Percentiles rank a stretch among this genome's conserved stretches.
Evolutionary conservation across 2,113 vertebrate species (phyloP).

Genomic region (Dasyprocta punctata): DNA sequence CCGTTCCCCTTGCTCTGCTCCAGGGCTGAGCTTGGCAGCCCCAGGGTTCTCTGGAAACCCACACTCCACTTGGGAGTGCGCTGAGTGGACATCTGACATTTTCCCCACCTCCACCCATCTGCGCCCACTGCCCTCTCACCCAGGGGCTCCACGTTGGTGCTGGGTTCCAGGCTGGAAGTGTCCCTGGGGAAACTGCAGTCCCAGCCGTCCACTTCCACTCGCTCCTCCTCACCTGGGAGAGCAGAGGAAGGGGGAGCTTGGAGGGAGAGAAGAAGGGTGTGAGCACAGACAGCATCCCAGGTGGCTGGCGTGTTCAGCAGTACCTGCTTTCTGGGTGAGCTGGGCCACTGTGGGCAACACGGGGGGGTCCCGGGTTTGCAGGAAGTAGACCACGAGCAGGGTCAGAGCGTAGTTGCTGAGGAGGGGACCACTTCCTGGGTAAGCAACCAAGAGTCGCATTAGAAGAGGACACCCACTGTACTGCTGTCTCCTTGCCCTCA

Average conservation of each 20-base stretch:
- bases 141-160: constrained; percentile 89
- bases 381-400: constrained; percentile 92
- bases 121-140: constrained; percentile 85
- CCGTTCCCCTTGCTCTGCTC: not conserved
- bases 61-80: not conserved
- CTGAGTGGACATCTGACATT: too few relatives aligned
- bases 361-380: constrained; percentile 92
- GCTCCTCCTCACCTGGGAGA: constrained; percentile 89
- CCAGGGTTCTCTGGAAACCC: not conserved
- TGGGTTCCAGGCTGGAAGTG: constrained; percentile 86
- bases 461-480: not conserved
- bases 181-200: constrained; percentile 94
- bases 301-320: not conserved
- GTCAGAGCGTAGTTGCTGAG: constrained; percentile 96
- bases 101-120: not conserved
- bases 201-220: constrained; percentile 91
- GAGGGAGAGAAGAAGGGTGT: not conserved
- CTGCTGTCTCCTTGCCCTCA: not conserved
- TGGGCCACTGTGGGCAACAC: constrained; percentile 89
- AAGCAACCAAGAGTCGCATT: constrained; percentile 27
- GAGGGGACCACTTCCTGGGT: constrained; percentile 89
- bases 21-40: not conserved
- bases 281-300: not conserved
- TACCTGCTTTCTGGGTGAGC: constrained; percentile 91
- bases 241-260: not conserved